Conservation (phyloP, 2,113 vertebrate species). For the Sorex araneus region DNA sequence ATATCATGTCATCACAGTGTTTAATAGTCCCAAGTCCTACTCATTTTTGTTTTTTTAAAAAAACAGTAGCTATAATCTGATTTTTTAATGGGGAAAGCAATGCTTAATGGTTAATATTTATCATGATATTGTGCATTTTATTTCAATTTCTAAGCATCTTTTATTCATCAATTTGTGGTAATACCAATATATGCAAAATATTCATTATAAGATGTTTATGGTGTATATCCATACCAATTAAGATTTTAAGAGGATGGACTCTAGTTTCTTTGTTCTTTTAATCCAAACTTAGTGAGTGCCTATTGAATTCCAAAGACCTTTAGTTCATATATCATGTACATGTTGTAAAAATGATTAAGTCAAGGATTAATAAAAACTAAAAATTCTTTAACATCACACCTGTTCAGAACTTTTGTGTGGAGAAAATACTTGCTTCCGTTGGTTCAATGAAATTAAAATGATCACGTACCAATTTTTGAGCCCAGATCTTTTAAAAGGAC, state of each 20-base stretch:
- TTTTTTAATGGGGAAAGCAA: conserved; percentile 22
- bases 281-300: neutral
- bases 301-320: neutral
- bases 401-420: neutral
- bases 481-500: neutral
- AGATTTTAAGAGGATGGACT: conserved; percentile 15
- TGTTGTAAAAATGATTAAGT: neutral
- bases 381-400: neutral
- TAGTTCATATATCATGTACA: neutral
- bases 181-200: neutral
- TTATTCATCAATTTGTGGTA: conserved; percentile 20
- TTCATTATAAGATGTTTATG: neutral
- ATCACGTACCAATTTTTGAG: neutral
- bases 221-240: neutral
- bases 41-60: conserved; percentile 44
- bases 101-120: neutral
- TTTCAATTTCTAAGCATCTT: neutral
- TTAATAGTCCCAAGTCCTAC: neutral
- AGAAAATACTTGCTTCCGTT: neutral
- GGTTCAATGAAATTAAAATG: neutral
- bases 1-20: neutral
- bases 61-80: conserved; percentile 26
- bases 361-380: neutral
- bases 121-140: conserved; percentile 16
- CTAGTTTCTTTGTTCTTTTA: neutral